Conservation (phyloP, 2,888 invertebrate species). For the Drosophila paranaensis region DNA sequence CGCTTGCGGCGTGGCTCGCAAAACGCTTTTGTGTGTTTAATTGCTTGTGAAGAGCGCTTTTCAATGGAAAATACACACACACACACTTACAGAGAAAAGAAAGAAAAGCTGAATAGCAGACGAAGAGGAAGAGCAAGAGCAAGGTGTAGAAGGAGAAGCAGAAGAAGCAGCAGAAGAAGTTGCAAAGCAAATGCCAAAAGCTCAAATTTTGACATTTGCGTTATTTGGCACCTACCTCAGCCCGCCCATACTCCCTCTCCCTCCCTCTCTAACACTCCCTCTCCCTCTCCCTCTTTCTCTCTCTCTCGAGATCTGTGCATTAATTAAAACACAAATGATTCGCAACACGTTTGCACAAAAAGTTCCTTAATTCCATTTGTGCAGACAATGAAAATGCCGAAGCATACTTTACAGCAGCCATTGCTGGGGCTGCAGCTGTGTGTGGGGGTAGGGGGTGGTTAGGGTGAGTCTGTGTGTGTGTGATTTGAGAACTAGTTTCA, state of each 20-base stretch:
- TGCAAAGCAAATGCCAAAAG: background rate
- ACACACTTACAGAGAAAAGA: slow-evolving; percentile 30
- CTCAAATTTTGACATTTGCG: slow-evolving; percentile 10
- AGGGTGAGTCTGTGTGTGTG: background rate
- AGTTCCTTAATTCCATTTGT: slow-evolving; percentile 40
- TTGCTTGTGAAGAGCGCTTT: slow-evolving; percentile 83
- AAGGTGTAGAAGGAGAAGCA: background rate
- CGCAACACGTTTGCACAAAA: slow-evolving; percentile 18
- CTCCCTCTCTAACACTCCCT: too few species aligned
- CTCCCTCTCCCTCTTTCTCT: too few species aligned
- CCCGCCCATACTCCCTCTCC: too few species aligned
- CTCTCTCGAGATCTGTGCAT: background rate
- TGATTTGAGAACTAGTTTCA: slow-evolving; percentile 4
- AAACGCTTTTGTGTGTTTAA: slow-evolving; percentile 83
- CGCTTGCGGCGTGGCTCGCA: slow-evolving; percentile 72
- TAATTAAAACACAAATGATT: slow-evolving; percentile 29
- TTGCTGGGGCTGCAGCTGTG: background rate
- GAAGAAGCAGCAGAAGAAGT: slow-evolving; percentile 5
- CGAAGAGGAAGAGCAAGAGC: background rate
- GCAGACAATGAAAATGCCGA: slow-evolving; percentile 15
- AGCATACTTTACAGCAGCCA: slow-evolving; percentile 41
- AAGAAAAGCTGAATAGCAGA: slow-evolving; percentile 4
- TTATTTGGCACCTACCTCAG: background rate
- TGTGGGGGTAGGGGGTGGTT: background rate
- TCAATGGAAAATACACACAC: slow-evolving; percentile 74